A percentile compares a stretch with the other conserved stretches of the same genome.
Evolutionary conservation across 2,113 vertebrate genomes (phyloP).

Genomic region (Sciurus niger): DNA sequence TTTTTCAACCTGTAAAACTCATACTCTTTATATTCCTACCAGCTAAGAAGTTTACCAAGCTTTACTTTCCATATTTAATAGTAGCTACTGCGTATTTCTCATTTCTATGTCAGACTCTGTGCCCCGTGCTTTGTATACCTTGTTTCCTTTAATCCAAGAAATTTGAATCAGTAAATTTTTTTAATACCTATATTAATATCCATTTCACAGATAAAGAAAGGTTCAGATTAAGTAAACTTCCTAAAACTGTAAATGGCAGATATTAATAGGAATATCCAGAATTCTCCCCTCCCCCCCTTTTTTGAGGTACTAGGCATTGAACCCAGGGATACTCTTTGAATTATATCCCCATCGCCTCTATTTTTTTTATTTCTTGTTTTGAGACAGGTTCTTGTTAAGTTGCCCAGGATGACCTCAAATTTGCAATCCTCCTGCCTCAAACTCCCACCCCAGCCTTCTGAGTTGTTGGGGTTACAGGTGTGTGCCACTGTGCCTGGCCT

Average conservation of each 20-base stretch:
- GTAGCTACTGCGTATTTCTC: slow-evolving; percentile 1
- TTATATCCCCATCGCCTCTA: background rate
- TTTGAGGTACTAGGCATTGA: background rate
- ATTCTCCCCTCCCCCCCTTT: too few relatives aligned
- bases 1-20: background rate
- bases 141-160: slow-evolving; percentile 55
- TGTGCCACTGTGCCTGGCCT: too few relatives aligned
- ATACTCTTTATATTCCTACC: background rate
- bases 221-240: slow-evolving; percentile 20
- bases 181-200: slow-evolving; percentile 6
- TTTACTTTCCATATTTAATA: slow-evolving; percentile 37
- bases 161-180: background rate
- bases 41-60: background rate
- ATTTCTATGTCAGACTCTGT: background rate
- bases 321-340: background rate
- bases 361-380: background rate
- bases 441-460: background rate
- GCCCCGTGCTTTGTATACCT: background rate
- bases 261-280: background rate
- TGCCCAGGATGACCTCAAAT: background rate
- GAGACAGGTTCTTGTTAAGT: background rate
- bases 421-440: background rate
- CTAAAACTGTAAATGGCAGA: background rate
- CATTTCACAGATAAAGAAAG: slow-evolving; percentile 40
- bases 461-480: background rate